A percentile compares a stretch with the other conserved stretches of the same genome.
These are phyloP conservation scores for Lampris megalopsis DNA, from an alignment of 2,113 vertebrate species.

Conservation along the genomic window DNA sequence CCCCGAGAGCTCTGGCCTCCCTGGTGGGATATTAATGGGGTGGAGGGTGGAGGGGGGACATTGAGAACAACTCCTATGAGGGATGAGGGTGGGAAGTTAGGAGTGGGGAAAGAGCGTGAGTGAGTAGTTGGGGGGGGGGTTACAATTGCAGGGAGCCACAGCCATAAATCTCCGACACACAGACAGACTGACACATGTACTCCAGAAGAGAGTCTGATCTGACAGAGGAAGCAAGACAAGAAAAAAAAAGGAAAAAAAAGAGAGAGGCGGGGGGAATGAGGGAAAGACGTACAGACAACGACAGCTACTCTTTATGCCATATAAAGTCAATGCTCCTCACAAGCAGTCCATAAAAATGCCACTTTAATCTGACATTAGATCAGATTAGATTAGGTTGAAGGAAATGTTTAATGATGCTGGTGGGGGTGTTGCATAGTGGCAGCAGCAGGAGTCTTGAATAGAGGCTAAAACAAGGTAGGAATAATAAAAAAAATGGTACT, in stretches of 20 bases:
- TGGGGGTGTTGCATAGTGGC: no score
- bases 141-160: conserved; percentile 34
- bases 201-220: conserved; percentile 23
- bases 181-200: neutral
- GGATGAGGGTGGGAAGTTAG: conserved; percentile 69
- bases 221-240: neutral
- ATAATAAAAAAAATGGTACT: no score
- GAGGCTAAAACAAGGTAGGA: no score
- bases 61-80: conserved; percentile 61
- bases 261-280: neutral
- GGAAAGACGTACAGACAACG: neutral
- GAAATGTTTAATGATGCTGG: no score
- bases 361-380: no score
- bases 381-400: neutral
- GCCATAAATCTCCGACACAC: conserved; percentile 50
- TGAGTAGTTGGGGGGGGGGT: conserved; percentile 27
- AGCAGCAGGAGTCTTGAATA: no score
- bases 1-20: conserved; percentile 68
- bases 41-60: conserved; percentile 50
- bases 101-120: conserved; percentile 51
- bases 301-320: neutral
- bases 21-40: conserved; percentile 73
- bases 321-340: neutral
- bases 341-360: no score
- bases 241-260: neutral